These are phyloP conservation scores for Zaprionus lachaisei DNA, from an alignment of 1,140 invertebrate genomes.

Conservation along the genomic window DNA sequence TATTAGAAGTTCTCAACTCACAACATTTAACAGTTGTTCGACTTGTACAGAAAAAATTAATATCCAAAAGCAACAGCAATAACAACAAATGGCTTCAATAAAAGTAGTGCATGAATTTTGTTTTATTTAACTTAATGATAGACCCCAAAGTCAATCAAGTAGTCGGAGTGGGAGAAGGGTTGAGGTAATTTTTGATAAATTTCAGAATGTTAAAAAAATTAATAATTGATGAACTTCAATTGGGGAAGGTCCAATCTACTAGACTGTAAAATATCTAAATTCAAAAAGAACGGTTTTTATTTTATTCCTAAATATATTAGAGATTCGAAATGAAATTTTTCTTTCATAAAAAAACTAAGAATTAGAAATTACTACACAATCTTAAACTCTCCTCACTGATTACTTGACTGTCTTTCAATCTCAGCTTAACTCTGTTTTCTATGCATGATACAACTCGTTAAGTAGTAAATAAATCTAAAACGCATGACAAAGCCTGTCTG, in stretches of 20 bases:
- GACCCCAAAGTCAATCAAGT: constrained; percentile 12
- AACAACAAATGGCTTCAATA: constrained; percentile 23
- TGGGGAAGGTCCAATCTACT: no score
- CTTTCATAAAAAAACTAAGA: background rate
- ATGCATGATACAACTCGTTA: constrained; percentile 1
- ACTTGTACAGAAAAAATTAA: constrained; percentile 24
- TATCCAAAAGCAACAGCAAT: constrained; percentile 16
- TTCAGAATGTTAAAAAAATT: background rate
- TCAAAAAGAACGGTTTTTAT: no score
- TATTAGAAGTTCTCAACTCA: constrained; percentile 17
- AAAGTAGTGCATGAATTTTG: constrained; percentile 29
- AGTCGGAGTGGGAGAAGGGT: background rate
- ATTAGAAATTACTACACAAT: background rate
- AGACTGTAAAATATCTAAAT: no score
- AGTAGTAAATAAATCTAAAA: constrained; percentile 6
- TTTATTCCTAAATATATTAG: no score
- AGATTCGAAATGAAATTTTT: background rate
- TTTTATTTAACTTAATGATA: constrained; percentile 16
- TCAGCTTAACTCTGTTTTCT: background rate
- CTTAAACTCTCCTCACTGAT: background rate
- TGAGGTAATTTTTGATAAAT: background rate
- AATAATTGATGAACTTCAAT: background rate
- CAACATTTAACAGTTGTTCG: constrained; percentile 20
- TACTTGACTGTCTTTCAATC: constrained; percentile 28
- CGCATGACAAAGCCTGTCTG: constrained; percentile 33